These are phyloP conservation scores for Zaprionus obscuricornis DNA, from an alignment of 2,888 invertebrate species.

Conservation along the genomic window DNA sequence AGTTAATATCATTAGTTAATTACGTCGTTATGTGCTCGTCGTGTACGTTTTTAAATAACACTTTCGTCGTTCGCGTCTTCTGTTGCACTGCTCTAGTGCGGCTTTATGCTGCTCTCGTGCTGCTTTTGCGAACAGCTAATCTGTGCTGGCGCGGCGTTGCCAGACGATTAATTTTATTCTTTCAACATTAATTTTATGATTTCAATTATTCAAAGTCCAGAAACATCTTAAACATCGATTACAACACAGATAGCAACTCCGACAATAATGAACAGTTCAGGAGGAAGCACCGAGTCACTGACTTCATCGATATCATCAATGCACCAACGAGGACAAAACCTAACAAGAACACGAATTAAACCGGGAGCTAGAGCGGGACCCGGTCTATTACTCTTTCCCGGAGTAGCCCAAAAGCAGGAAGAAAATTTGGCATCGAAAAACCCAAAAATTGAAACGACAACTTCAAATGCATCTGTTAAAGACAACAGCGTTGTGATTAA, in stretches of 20 bases:
- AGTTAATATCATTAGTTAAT: no score
- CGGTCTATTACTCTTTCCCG: slow-evolving; percentile 63
- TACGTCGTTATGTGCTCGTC: no score
- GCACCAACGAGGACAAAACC: slow-evolving; percentile 18
- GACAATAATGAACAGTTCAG: slow-evolving; percentile 11
- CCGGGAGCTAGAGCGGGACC: slow-evolving; percentile 30
- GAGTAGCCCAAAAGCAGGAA: slow-evolving; percentile 47
- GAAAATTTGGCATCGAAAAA: slow-evolving; percentile 16
- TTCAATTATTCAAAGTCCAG: no score
- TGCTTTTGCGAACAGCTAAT: no score
- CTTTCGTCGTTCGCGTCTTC: no score
- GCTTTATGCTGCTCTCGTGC: no score
- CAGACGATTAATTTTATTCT: no score
- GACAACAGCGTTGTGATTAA: slow-evolving; percentile 40
- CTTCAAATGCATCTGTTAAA: slow-evolving; percentile 33
- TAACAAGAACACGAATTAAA: neutral
- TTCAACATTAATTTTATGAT: no score
- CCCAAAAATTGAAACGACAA: neutral
- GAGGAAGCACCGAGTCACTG: slow-evolving; percentile 25
- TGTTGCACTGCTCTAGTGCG: no score
- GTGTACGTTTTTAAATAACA: no score
- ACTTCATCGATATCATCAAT: slow-evolving; percentile 61
- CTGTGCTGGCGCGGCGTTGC: no score
- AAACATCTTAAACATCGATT: no score
- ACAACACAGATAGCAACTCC: neutral